Conservation (phyloP, 2,113 vertebrate genomes). For the Eupsittula cactorum region DNA sequence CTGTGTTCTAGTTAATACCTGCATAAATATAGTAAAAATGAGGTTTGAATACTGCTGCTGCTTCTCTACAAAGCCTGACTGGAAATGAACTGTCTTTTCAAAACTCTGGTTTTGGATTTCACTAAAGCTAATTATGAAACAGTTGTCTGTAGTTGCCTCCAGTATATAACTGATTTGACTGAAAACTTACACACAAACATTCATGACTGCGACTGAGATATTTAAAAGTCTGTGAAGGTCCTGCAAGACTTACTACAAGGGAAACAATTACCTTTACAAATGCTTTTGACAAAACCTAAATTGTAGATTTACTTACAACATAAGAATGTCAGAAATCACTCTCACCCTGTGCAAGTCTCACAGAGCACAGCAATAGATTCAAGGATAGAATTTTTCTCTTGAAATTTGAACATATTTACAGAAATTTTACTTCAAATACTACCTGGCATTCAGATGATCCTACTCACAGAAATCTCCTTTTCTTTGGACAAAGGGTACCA, state of each 20-base stretch:
- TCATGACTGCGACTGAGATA: slow-evolving; percentile 16
- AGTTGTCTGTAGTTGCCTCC: not conserved
- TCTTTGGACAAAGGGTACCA: not conserved
- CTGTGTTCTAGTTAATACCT: not conserved
- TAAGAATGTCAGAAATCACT: not conserved
- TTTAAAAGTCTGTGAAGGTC: not conserved
- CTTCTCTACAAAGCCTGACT: not conserved
- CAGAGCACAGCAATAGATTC: not conserved
- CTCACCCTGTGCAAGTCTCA: not conserved
- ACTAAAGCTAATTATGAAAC: not conserved
- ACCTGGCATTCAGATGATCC: not conserved
- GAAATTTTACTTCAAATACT: not conserved
- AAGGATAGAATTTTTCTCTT: not conserved
- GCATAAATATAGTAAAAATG: not conserved
- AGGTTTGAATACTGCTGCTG: not conserved
- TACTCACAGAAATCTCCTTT: not conserved
- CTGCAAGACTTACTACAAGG: not conserved
- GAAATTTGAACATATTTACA: not conserved
- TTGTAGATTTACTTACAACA: not conserved
- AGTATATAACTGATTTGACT: not conserved
- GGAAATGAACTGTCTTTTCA: not conserved
- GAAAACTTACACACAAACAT: slow-evolving; percentile 6
- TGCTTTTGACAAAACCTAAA: not conserved
- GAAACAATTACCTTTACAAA: slow-evolving; percentile 27
- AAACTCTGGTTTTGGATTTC: not conserved